Evolutionary conservation across 2,797 vertebrate species (phyloP).

Genomic region (Platalea minor): DNA sequence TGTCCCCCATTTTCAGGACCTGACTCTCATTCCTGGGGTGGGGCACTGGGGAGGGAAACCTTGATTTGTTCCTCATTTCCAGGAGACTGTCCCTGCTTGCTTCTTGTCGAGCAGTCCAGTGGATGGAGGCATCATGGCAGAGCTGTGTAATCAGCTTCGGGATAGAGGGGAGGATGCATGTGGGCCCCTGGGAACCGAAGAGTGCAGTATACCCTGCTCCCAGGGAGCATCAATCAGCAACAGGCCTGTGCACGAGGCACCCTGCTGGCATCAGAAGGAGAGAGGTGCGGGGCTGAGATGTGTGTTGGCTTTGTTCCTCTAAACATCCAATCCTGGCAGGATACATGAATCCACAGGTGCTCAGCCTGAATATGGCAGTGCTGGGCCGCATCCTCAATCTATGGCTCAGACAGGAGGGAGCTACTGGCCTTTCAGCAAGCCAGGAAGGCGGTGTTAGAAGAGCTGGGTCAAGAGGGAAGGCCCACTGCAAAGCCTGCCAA

Average conservation of each 20-base stretch:
- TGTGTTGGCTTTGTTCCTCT: not conserved
- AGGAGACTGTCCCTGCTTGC: not conserved
- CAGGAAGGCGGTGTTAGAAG: not conserved
- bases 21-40: not conserved
- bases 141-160: not conserved
- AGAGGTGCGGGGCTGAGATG: not conserved
- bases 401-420: not conserved
- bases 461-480: not conserved
- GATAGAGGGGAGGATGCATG: not conserved
- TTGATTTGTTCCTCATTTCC: not conserved
- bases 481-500: not conserved
- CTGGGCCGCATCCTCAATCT: not conserved
- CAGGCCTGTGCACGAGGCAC: not conserved
- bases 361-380: not conserved
- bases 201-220: not conserved
- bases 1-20: not conserved
- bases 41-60: not conserved
- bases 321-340: not conserved
- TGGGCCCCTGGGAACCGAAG: not conserved
- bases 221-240: not conserved
- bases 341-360: not conserved
- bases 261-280: not conserved
- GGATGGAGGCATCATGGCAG: not conserved
- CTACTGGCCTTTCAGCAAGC: not conserved
- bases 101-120: not conserved